Conservation (phyloP, 2,113 vertebrate genomes). For the Coptodon bakossiorum region DNA sequence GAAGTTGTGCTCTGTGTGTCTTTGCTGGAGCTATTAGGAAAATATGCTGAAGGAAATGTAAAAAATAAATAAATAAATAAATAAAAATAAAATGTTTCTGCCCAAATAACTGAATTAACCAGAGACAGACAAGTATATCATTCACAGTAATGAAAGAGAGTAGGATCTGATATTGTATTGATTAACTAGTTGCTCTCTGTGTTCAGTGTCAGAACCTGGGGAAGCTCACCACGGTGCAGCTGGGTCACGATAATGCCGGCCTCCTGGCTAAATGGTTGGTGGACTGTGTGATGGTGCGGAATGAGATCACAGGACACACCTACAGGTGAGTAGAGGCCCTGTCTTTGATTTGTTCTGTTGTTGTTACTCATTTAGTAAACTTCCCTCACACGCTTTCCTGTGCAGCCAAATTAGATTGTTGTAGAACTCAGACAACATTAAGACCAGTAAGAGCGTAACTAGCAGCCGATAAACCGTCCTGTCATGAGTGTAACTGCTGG, state of each 20-base stretch:
- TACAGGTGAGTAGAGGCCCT: conserved; percentile 77
- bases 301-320: conserved; percentile 91
- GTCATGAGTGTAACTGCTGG: background rate
- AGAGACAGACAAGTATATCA: background rate
- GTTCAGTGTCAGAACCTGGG: conserved; percentile 91
- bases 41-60: background rate
- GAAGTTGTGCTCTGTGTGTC: background rate
- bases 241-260: conserved; percentile 94
- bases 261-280: conserved; percentile 93
- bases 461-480: background rate
- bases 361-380: background rate
- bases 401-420: background rate
- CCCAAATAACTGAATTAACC: background rate
- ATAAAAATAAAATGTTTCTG: background rate
- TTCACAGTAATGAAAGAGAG: background rate
- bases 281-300: conserved; percentile 94
- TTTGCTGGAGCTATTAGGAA: background rate
- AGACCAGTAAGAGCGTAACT: background rate
- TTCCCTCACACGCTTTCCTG: background rate
- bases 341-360: background rate
- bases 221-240: conserved; percentile 87
- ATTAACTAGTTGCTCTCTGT: background rate
- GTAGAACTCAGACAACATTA: background rate
- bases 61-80: rapidly evolving
- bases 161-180: background rate